phyloP scores from a whole-genome alignment of 2,113 vertebrate species.

The Pholis gunnellus region DNA sequence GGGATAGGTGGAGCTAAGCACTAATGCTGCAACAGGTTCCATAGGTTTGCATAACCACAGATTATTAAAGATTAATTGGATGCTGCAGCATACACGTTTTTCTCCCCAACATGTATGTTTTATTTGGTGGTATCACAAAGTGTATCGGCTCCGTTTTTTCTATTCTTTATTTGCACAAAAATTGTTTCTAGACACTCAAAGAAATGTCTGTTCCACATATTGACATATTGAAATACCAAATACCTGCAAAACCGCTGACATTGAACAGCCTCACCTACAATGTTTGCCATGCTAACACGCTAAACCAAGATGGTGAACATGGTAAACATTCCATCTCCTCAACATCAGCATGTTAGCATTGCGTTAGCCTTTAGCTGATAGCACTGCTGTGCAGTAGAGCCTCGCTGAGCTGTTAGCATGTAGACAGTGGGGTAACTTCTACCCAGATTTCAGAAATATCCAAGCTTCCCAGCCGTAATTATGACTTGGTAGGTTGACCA shows the following conservation, averaged over 20 bases:
- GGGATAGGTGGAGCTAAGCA: too few species aligned
- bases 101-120: not conserved
- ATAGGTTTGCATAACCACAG: not conserved
- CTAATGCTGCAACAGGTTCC: not conserved
- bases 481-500: not conserved
- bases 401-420: not conserved
- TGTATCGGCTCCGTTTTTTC: not conserved
- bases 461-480: not conserved
- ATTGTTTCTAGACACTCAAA: not conserved
- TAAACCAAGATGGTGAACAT: not conserved
- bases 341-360: not conserved
- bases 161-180: not conserved
- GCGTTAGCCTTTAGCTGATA: not conserved
- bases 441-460: not conserved
- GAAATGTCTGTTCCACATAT: not conserved
- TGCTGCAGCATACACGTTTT: not conserved
- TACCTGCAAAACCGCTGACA: not conserved
- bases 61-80: not conserved
- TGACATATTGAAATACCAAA: not conserved
- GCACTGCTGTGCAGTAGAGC: not conserved
- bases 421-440: too few species aligned
- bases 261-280: not conserved
- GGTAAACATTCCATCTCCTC: not conserved
- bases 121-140: not conserved
- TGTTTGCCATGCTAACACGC: not conserved